Evolutionary conservation across 2,888 invertebrate species (phyloP).

Genomic region (Lithophane semibrunnea): DNA sequence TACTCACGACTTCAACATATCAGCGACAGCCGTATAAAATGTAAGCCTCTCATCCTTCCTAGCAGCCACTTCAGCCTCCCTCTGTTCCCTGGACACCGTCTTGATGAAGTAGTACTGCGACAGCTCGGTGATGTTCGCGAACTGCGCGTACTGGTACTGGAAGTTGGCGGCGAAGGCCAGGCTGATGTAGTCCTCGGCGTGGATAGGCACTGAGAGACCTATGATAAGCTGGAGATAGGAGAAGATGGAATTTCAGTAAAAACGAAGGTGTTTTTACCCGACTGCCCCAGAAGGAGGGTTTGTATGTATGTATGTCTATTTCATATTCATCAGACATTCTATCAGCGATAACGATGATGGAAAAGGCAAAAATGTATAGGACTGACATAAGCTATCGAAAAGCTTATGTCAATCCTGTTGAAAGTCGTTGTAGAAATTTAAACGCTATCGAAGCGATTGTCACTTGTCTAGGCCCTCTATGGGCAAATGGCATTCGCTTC

Average conservation of each 20-base stretch:
- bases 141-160: slow-evolving; percentile 92
- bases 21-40: slow-evolving; percentile 81
- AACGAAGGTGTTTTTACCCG: too few relatives aligned
- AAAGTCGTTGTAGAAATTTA: too few relatives aligned
- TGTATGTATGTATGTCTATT: too few relatives aligned
- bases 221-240: slow-evolving; percentile 88
- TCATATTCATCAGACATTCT: too few relatives aligned
- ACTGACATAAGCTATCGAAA: too few relatives aligned
- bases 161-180: slow-evolving; percentile 91
- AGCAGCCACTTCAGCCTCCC: slow-evolving; percentile 76
- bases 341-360: too few relatives aligned
- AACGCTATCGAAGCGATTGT: too few relatives aligned
- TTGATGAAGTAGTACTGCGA: slow-evolving; percentile 88
- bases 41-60: slow-evolving; percentile 82
- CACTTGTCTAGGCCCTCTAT: too few relatives aligned
- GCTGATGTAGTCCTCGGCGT: slow-evolving; percentile 87
- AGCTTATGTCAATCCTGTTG: too few relatives aligned
- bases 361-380: too few relatives aligned
- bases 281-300: too few relatives aligned
- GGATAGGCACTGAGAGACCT: slow-evolving; percentile 90
- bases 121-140: slow-evolving; percentile 87
- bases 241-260: not conserved
- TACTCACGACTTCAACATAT: slow-evolving; percentile 80
- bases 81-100: slow-evolving; percentile 81
- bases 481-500: too few relatives aligned